These are phyloP conservation scores for Gambelia wislizenii DNA, from an alignment of 2,797 vertebrate genomes.

Conservation along the genomic window DNA sequence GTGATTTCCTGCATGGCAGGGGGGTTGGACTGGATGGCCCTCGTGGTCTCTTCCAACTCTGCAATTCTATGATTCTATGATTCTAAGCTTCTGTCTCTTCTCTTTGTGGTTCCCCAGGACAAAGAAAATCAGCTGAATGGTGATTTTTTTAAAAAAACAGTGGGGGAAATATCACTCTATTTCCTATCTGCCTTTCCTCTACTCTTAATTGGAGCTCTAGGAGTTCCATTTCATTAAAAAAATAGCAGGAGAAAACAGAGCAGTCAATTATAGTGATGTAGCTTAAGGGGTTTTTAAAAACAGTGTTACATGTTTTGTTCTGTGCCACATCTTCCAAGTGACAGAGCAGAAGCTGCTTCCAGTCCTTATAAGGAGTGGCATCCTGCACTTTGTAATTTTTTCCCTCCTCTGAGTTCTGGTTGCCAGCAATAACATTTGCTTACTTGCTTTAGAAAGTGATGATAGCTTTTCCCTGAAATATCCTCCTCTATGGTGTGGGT, in stretches of 20 bases:
- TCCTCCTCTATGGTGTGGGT: neutral
- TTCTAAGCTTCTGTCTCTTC: no score
- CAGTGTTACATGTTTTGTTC: neutral
- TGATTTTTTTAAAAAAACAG: neutral
- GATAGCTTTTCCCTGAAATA: constrained; percentile 6
- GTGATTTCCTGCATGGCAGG: no score
- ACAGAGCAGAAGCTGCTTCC: neutral
- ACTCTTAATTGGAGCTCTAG: neutral
- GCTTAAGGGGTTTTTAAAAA: neutral
- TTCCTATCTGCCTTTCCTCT: neutral
- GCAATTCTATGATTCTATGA: no score
- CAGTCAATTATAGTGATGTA: neutral
- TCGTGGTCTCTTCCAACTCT: no score
- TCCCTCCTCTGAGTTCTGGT: neutral
- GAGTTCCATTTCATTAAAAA: neutral
- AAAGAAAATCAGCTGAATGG: neutral
- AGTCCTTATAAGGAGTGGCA: constrained; percentile 2
- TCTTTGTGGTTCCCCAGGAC: no score
- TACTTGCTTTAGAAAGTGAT: neutral
- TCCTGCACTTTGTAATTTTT: constrained; percentile 4
- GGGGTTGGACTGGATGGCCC: no score
- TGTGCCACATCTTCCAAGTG: neutral
- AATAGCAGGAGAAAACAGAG: neutral
- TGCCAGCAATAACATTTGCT: neutral
- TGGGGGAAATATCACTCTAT: no score